Evolutionary conservation across 2,797 vertebrate species (phyloP).

Genomic region (Gymnopithys bicolor): DNA sequence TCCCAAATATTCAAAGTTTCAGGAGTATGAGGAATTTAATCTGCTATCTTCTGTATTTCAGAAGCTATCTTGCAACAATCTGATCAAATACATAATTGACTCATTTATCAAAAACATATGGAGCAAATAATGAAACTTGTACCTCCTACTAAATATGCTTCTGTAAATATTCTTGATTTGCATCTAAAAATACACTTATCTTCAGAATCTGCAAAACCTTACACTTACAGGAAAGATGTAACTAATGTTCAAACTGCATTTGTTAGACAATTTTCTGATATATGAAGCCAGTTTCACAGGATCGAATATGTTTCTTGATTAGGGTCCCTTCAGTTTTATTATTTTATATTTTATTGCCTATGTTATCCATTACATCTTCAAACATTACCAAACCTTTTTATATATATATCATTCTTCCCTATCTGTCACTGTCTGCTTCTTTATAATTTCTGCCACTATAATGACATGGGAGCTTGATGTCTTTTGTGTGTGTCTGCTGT

Average conservation of each 20-base stretch:
- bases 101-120: accelerated
- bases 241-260: not conserved
- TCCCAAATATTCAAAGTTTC: not conserved
- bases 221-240: not conserved
- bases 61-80: not conserved
- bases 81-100: not conserved
- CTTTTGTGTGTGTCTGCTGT: not conserved
- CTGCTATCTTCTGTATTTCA: not conserved
- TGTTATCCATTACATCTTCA: not conserved
- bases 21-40: not conserved
- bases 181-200: not conserved
- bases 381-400: not conserved
- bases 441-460: not conserved
- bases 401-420: accelerated
- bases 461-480: not conserved
- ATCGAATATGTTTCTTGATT: not conserved
- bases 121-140: not conserved
- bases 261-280: not conserved
- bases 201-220: not conserved
- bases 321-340: not conserved
- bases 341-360: not conserved
- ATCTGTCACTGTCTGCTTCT: not conserved
- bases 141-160: not conserved
- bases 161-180: not conserved
- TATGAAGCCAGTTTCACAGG: not conserved